phyloP scores from a whole-genome alignment of 2,888 invertebrate species.

The Epinotia demarniana region DNA sequence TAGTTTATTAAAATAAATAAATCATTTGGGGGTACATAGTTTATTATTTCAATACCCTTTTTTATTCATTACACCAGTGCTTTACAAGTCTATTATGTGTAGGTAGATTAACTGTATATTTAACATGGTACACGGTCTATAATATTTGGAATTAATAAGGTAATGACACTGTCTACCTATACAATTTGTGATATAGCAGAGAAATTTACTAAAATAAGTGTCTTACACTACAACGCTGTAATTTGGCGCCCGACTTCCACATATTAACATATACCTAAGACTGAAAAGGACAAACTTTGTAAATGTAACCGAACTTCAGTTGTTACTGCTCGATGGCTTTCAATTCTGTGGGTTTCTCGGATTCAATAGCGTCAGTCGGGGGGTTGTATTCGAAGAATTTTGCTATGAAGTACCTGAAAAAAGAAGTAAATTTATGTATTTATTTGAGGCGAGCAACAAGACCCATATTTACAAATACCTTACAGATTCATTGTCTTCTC shows the following conservation, averaged over 20 bases:
- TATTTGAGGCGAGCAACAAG: too few relatives aligned
- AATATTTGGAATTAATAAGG: too few relatives aligned
- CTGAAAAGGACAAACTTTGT: neutral
- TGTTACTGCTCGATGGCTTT: slow-evolving; percentile 48
- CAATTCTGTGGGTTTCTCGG: slow-evolving; percentile 47
- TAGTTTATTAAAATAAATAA: slow-evolving; percentile 21
- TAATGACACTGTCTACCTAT: too few relatives aligned
- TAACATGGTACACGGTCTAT: too few relatives aligned
- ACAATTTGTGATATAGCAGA: too few relatives aligned
- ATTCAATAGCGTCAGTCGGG: slow-evolving; percentile 52
- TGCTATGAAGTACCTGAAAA: slow-evolving; percentile 77
- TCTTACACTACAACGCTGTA: neutral
- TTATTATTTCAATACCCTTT: slow-evolving; percentile 6
- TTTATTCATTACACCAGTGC: too few relatives aligned
- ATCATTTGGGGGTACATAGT: slow-evolving; percentile 11
- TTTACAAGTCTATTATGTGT: too few relatives aligned
- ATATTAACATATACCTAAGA: neutral
- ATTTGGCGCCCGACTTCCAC: neutral
- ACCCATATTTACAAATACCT: too few relatives aligned
- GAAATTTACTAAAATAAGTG: neutral
- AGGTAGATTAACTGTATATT: too few relatives aligned
- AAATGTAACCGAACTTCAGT: neutral
- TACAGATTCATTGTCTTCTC: too few relatives aligned
- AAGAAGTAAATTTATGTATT: neutral
- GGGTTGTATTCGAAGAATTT: slow-evolving; percentile 77